A percentile compares a stretch with the other conserved stretches of the same genome.
Evolutionary conservation across 2,888 invertebrate species (phyloP).

Genomic region (Scaptomyza flava): DNA sequence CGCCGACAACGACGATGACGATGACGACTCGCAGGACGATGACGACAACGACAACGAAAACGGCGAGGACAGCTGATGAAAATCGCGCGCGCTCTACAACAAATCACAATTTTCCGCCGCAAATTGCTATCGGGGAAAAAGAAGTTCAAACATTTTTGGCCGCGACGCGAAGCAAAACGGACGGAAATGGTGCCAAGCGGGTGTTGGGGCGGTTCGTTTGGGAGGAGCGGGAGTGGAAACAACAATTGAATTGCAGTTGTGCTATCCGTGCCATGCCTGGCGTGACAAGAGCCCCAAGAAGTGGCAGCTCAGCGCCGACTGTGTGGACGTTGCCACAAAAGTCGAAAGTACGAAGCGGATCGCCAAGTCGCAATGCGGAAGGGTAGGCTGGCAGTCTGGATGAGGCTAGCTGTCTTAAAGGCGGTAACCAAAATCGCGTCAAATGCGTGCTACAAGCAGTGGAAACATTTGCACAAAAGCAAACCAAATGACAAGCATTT

Average conservation of each 20-base stretch:
- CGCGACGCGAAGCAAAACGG: constrained; percentile 34
- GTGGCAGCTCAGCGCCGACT: constrained; percentile 28
- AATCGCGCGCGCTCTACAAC: constrained; percentile 73
- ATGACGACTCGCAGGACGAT: constrained; percentile 34
- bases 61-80: constrained; percentile 73
- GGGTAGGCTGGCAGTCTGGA: not conserved
- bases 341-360: not conserved
- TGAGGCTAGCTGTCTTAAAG: not conserved
- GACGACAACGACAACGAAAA: constrained; percentile 28
- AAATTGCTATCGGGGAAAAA: constrained; percentile 75
- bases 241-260: constrained; percentile 78
- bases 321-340: not conserved
- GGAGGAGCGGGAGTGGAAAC: constrained; percentile 35
- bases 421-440: constrained; percentile 35
- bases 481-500: constrained; percentile 19
- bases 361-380: not conserved
- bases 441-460: constrained; percentile 57
- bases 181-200: constrained; percentile 24
- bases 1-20: constrained; percentile 20
- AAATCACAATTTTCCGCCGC: constrained; percentile 79
- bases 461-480: constrained; percentile 32
- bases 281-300: constrained; percentile 70
- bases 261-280: constrained; percentile 73
- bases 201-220: not conserved
- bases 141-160: constrained; percentile 72